Evolutionary conservation across 2,113 vertebrate species (phyloP).

Genomic region (Pandion haliaetus): DNA sequence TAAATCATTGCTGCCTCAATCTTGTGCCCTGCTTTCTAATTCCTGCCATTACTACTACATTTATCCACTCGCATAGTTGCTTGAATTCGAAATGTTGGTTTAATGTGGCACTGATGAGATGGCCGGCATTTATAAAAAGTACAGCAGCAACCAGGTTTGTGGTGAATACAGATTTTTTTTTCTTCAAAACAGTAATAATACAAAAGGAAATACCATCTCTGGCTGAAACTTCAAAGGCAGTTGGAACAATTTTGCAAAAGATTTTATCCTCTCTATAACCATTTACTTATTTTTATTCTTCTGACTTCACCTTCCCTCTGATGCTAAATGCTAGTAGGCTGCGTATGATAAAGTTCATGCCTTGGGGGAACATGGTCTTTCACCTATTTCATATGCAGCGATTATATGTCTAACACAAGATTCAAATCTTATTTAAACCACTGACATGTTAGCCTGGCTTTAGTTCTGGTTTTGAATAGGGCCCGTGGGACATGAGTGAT

Average conservation of each 20-base stretch:
- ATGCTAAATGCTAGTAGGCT: neutral
- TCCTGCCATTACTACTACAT: conserved; percentile 26
- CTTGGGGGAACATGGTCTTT: neutral
- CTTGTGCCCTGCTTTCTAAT: conserved; percentile 24
- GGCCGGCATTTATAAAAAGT: neutral
- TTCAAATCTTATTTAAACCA: fast-evolving
- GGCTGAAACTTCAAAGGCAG: conserved; percentile 18
- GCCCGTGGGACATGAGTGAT: neutral
- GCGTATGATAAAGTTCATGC: neutral
- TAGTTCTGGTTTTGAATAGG: neutral
- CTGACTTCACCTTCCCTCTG: conserved; percentile 1
- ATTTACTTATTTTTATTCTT: neutral
- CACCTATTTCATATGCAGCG: neutral
- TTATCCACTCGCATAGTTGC: neutral
- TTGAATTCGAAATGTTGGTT: conserved; percentile 16
- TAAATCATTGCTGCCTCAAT: conserved; percentile 36
- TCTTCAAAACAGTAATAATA: neutral
- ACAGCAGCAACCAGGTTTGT: neutral
- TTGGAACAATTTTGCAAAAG: neutral
- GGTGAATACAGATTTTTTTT: neutral
- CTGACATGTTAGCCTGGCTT: neutral
- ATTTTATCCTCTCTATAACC: neutral
- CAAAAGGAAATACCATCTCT: neutral
- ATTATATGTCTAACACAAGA: neutral
- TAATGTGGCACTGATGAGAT: conserved; percentile 36